Evolutionary conservation across 2,888 invertebrate genomes (phyloP), one percentile per base, ranked within the genome.

Genomic region (Drosophila subquinaria): DNA sequence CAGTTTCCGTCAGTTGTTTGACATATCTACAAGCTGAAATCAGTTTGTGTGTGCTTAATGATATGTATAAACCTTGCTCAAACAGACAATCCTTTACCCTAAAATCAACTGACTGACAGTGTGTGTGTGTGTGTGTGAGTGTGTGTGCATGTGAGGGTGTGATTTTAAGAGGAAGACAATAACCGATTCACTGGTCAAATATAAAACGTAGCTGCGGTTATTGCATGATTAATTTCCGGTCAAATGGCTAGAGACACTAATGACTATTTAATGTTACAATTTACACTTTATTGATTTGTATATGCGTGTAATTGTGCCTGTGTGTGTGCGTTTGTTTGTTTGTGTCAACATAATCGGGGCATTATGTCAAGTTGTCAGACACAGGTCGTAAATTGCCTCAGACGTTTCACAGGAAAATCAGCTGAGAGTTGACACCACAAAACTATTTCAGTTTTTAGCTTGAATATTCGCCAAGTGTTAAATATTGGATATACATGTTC

Each of bases 181-280:
- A 59, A 38, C 52, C 50, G 61, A 79, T 55, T 73, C 69, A 75
- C 59, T 76, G 88, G 84, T 71, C 75, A 89, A 86, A 88, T 88
- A 86, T 86, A 88, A 89, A 88, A 79, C 76, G 74, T 69, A 63
- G 47, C 63, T 76, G 89, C 76, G 89, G 87, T 87, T 90, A 90
- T 90, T 89, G 84, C 89, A 87, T 90, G 86, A 90, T 87, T 90
- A 87, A 87, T 90, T 89, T 90, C 88, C 90, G 90, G 89, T 87
- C 88, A 90, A 90, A 83, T 81, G 84, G 62, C 73, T 57, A 69
- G 62, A 73, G 84, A 90, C 86, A 90, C 88, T 90, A 87, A 87
- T 87, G 86, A 87, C 90, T 87, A 90, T 87, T 87, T 87, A 87
- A 87, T 87, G 90, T 77, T 57, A 90, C 90, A 90, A 90, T 87